These are phyloP conservation scores for Varecia variegata DNA, from an alignment of 2,797 vertebrate genomes.

Conservation along the genomic window DNA sequence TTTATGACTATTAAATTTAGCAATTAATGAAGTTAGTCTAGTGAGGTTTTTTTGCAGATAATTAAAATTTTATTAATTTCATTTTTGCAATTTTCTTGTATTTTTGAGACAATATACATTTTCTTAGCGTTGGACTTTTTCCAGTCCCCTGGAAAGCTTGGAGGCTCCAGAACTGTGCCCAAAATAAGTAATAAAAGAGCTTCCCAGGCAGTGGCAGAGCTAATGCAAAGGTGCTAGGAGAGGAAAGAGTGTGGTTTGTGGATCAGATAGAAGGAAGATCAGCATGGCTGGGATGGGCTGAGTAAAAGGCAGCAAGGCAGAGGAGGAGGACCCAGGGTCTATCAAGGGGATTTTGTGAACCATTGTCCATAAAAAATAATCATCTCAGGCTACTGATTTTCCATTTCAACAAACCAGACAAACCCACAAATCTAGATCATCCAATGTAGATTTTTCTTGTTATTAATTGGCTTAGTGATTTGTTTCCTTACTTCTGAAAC, in stretches of 20 bases:
- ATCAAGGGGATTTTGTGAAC: background rate
- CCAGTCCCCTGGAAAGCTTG: background rate
- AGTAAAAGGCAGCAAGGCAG: background rate
- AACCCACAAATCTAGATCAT: background rate
- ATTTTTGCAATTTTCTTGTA: background rate
- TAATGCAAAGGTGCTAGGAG: background rate
- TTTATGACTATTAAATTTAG: constrained; percentile 30
- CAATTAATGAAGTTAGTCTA: background rate
- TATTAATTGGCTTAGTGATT: background rate
- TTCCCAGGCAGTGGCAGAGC: background rate
- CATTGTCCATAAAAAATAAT: background rate
- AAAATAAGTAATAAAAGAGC: background rate
- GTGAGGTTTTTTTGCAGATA: background rate
- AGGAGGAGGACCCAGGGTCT: no score
- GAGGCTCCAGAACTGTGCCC: background rate
- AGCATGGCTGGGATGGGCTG: background rate
- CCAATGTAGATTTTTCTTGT: background rate
- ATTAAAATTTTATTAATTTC: constrained; percentile 16
- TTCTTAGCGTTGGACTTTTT: constrained; percentile 6
- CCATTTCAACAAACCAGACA: background rate
- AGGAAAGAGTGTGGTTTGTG: background rate
- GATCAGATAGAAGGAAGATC: background rate
- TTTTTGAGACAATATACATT: constrained; percentile 3
- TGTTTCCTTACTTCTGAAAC: background rate
- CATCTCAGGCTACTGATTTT: background rate